A percentile compares a stretch with the other conserved stretches of the same genome.
phyloP scores from a whole-genome alignment of 2,113 vertebrate genomes.

The Paraplagusia blochii region DNA sequence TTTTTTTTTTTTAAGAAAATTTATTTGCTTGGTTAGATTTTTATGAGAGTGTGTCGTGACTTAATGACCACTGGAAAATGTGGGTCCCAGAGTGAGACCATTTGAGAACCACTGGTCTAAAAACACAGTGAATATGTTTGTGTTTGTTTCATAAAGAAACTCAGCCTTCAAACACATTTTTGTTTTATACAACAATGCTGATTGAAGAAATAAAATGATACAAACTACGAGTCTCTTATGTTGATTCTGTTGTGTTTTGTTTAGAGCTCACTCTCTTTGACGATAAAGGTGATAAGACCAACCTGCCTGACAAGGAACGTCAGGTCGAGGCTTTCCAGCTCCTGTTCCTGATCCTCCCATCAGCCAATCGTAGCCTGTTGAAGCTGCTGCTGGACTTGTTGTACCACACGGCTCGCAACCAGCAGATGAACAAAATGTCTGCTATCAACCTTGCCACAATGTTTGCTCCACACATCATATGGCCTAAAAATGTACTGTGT shows the following conservation, averaged over 20 bases:
- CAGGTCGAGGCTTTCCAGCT: conserved; percentile 93
- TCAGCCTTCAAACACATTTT: no score
- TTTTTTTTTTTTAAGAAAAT: no score
- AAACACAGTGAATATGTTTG: no score
- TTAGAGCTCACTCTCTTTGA: conserved; percentile 88
- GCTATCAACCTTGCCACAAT: conserved; percentile 95
- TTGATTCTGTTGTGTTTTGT: conserved; percentile 13
- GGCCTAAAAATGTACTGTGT: conserved; percentile 91
- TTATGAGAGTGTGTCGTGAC: no score
- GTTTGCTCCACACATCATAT: conserved; percentile 95
- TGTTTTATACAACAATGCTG: neutral
- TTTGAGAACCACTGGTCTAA: no score
- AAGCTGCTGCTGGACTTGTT: conserved; percentile 92
- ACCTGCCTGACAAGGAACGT: conserved; percentile 85
- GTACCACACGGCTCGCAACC: conserved; percentile 93
- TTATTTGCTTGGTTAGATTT: no score
- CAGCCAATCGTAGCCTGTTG: conserved; percentile 88
- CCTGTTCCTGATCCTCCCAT: conserved; percentile 90
- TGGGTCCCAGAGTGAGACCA: no score
- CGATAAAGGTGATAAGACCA: conserved; percentile 88
- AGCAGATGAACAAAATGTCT: conserved; percentile 96
- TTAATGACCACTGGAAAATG: no score
- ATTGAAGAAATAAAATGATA: neutral
- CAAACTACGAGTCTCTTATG: neutral
- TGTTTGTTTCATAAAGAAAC: no score